Evolutionary conservation across 1,140 invertebrate genomes (phyloP).

Genomic region (Augochlora pura): DNA sequence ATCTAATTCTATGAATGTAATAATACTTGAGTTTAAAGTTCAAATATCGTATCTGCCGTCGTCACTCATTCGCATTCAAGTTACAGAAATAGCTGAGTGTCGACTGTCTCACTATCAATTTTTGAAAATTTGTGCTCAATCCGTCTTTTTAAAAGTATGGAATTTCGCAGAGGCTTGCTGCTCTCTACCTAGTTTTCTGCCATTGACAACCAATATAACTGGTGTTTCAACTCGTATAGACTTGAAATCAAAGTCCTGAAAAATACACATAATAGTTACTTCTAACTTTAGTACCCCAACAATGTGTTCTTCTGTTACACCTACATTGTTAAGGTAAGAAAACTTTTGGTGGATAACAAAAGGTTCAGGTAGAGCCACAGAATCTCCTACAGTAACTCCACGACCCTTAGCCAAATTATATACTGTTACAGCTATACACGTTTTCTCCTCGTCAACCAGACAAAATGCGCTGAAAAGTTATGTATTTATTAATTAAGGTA

Average conservation of each 20-base stretch:
- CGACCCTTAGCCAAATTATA: slow-evolving; percentile 91
- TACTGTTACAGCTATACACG: slow-evolving; percentile 87
- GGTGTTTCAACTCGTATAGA: slow-evolving; percentile 89
- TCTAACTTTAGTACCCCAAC: slow-evolving; percentile 7
- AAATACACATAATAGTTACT: slow-evolving; percentile 26
- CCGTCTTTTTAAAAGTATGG: slow-evolving; percentile 75
- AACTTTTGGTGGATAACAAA: slow-evolving; percentile 84
- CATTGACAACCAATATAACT: slow-evolving; percentile 87
- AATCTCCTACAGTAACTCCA: slow-evolving; percentile 92
- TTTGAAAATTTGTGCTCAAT: slow-evolving; percentile 54
- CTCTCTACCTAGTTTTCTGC: slow-evolving; percentile 85
- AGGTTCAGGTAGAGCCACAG: slow-evolving; percentile 90
- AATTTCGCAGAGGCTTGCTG: slow-evolving; percentile 84
- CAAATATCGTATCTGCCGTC: slow-evolving; percentile 24
- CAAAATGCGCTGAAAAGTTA: slow-evolving; percentile 88
- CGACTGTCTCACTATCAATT: slow-evolving; percentile 8
- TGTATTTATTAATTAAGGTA: slow-evolving; percentile 18
- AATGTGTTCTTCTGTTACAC: slow-evolving; percentile 43
- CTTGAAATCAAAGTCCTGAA: slow-evolving; percentile 86
- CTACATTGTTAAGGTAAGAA: slow-evolving; percentile 83
- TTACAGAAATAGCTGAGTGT: neutral
- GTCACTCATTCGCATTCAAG: neutral
- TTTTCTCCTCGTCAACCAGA: slow-evolving; percentile 86
- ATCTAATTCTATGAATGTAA: slow-evolving; percentile 20
- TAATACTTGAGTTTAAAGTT: slow-evolving; percentile 33